phyloP scores from a whole-genome alignment of 1,140 invertebrate genomes.

The Mamestra configurata region DNA sequence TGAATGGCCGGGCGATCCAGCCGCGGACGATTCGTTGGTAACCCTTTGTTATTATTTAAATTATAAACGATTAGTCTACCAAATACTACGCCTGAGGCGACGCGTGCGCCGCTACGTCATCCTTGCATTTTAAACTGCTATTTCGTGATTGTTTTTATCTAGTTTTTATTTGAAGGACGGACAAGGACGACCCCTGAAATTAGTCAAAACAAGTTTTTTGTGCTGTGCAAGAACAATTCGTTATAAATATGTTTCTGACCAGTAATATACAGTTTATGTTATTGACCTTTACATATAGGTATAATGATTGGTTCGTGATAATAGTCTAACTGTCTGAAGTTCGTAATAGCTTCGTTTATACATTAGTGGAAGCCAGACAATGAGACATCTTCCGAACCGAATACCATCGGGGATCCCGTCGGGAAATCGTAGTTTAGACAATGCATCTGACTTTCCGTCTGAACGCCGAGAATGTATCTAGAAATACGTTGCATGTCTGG shows the following conservation, averaged over 20 bases:
- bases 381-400: constrained; percentile 56
- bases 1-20: constrained; percentile 54
- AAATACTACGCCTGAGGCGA: constrained; percentile 47
- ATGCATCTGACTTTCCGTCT: constrained; percentile 48
- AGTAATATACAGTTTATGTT: constrained; percentile 34
- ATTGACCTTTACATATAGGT: constrained; percentile 35
- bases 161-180: constrained; percentile 57
- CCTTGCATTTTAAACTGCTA: constrained; percentile 52
- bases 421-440: constrained; percentile 58
- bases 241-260: constrained; percentile 26
- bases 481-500: constrained; percentile 14
- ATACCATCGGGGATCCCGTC: constrained; percentile 54
- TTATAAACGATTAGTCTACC: constrained; percentile 63
- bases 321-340: constrained; percentile 24
- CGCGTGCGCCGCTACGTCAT: constrained; percentile 55
- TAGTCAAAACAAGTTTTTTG: constrained; percentile 45
- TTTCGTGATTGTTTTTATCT: constrained; percentile 55
- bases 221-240: constrained; percentile 9
- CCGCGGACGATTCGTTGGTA: constrained; percentile 51
- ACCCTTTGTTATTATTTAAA: constrained; percentile 65
- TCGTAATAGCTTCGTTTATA: constrained; percentile 22
- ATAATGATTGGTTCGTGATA: constrained; percentile 20
- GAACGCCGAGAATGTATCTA: constrained; percentile 49
- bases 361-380: constrained; percentile 42
- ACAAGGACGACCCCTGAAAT: constrained; percentile 54